phyloP scores from a whole-genome alignment of 2,113 vertebrate genomes.

The Clupea harengus region DNA sequence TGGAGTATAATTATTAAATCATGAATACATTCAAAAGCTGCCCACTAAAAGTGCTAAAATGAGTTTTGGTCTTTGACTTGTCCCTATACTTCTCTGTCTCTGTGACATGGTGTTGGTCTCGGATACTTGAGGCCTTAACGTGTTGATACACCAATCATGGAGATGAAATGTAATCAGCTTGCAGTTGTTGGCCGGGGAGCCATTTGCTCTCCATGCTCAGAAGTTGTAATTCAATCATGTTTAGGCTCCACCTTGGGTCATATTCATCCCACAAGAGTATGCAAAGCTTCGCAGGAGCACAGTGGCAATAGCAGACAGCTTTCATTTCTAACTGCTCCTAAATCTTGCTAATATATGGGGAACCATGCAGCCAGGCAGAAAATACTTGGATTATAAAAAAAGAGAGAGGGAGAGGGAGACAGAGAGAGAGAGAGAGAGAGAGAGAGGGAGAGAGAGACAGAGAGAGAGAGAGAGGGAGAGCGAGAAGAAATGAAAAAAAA shows the following conservation, averaged over 20 bases:
- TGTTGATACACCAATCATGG: not conserved
- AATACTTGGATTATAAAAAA: conserved; percentile 13
- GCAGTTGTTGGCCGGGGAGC: not conserved
- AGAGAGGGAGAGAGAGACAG: not conserved
- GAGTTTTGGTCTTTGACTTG: not conserved
- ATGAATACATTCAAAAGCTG: not conserved
- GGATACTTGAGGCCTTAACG: not conserved
- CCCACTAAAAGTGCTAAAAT: not conserved
- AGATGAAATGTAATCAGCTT: not conserved
- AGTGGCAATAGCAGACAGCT: conserved; percentile 10
- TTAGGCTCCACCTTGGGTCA: conserved; percentile 8
- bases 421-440: not conserved
- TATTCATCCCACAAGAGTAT: conserved; percentile 17
- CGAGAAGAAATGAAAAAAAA: not conserved
- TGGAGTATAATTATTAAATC: not conserved
- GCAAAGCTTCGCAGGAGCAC: not conserved
- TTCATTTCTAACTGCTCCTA: conserved; percentile 19
- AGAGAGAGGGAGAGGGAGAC: not conserved
- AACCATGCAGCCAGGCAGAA: conserved; percentile 12
- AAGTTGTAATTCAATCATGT: conserved; percentile 20
- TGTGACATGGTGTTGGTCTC: not conserved
- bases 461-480: not conserved
- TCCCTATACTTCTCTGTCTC: not conserved
- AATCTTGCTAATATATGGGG: conserved; percentile 13
- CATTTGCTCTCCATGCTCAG: not conserved